A percentile compares a stretch with the other conserved stretches of the same genome.
These are phyloP conservation scores for Triplophysa yarkandensis DNA, from an alignment of 2,797 vertebrate genomes.

Conservation along the genomic window DNA sequence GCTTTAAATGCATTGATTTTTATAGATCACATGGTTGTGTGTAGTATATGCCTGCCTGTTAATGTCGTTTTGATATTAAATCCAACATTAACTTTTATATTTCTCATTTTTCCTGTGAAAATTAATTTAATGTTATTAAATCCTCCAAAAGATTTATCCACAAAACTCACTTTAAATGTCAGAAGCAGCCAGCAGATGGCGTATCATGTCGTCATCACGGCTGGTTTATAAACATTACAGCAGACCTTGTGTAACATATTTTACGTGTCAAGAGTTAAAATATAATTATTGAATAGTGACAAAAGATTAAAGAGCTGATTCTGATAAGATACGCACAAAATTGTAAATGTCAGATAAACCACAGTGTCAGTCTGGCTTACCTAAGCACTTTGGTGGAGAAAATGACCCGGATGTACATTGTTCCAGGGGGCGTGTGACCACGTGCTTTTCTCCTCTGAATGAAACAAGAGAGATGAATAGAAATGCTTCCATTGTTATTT, in stretches of 20 bases:
- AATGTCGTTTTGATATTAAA: not conserved
- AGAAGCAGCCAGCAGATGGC: constrained; percentile 28
- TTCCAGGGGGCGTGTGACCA: not conserved
- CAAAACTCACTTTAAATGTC: not conserved
- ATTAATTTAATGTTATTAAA: not conserved
- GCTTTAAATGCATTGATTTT: not conserved
- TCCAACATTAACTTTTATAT: too few species aligned
- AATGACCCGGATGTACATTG: constrained; percentile 38
- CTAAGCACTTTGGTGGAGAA: not conserved
- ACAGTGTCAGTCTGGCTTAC: not conserved
- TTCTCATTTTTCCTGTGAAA: not conserved
- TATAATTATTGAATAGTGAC: not conserved
- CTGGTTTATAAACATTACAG: not conserved
- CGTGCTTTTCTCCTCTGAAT: constrained; percentile 18
- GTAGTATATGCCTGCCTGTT: too few species aligned
- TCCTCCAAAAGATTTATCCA: not conserved
- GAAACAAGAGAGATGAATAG: not conserved
- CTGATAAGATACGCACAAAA: not conserved
- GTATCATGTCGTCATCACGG: not conserved
- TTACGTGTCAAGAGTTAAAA: not conserved
- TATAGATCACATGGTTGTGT: too few species aligned
- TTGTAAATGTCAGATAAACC: not conserved
- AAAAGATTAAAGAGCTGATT: not conserved
- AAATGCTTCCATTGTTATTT: too few species aligned
- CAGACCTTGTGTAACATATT: not conserved